phyloP scores from a whole-genome alignment of 2,888 invertebrate species.

The Cecidostiba fungosa region DNA sequence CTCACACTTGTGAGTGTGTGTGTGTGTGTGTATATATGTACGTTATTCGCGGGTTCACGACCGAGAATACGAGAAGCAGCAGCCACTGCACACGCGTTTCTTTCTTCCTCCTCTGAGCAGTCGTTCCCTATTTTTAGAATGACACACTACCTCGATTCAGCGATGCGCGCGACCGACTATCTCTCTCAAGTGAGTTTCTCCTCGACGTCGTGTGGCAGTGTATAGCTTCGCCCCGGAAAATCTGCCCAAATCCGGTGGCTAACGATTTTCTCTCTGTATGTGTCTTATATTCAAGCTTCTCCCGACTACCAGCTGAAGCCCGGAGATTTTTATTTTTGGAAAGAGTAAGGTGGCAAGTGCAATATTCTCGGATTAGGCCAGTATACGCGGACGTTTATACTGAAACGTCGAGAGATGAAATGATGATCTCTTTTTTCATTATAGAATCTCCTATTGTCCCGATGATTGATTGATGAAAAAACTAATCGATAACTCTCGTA shows the following conservation, averaged over 20 bases:
- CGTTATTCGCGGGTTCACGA: conserved; percentile 73
- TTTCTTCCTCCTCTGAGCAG: conserved; percentile 1
- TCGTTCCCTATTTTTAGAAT: conserved; percentile 75
- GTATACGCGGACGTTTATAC: not conserved
- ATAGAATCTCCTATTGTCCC: not conserved
- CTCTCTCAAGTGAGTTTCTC: conserved; percentile 53
- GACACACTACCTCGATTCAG: conserved; percentile 78
- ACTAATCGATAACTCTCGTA: too few relatives aligned
- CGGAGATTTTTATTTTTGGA: conserved; percentile 46
- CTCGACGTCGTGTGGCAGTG: not conserved
- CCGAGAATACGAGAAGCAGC: conserved; percentile 66
- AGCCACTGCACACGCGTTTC: conserved; percentile 47
- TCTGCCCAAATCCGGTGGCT: conserved; percentile 32
- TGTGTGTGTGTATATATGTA: not conserved
- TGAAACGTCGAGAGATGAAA: not conserved
- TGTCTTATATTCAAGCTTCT: not conserved
- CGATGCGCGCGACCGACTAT: conserved; percentile 60
- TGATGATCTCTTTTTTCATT: not conserved
- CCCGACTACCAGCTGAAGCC: not conserved
- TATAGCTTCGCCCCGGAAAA: conserved; percentile 33
- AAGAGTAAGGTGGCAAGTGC: not conserved
- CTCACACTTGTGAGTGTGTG: not conserved
- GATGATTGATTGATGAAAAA: too few relatives aligned
- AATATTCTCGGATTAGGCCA: not conserved
- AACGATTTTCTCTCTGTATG: not conserved